Evolutionary conservation across 2,797 vertebrate species (phyloP).

Genomic region (Huso huso): DNA sequence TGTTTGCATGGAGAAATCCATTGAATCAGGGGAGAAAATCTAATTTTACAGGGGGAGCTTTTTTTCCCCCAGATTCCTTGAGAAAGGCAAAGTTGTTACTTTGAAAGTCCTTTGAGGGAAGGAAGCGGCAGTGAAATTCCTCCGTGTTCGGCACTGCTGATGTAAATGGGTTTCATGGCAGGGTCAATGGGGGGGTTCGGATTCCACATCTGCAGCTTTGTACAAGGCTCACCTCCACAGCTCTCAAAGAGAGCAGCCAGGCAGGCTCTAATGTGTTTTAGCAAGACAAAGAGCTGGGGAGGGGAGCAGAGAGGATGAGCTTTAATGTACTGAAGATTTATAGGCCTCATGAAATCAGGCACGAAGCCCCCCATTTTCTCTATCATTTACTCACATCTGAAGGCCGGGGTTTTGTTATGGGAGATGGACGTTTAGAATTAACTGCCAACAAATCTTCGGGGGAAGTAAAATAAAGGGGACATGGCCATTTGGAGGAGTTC

Average conservation of each 20-base stretch:
- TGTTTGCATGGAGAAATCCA: slow-evolving; percentile 34
- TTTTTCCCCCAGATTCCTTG: slow-evolving; percentile 1
- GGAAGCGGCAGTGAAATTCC: slow-evolving; percentile 48
- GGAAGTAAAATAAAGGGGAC: slow-evolving; percentile 38
- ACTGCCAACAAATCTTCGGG: slow-evolving; percentile 55
- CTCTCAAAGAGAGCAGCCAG: slow-evolving; percentile 69
- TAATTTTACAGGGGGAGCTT: slow-evolving; percentile 20
- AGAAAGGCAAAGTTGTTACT: slow-evolving; percentile 33
- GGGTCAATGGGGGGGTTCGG: slow-evolving; percentile 45
- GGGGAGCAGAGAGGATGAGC: slow-evolving; percentile 58
- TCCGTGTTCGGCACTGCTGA: slow-evolving; percentile 39
- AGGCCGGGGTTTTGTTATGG: slow-evolving; percentile 49
- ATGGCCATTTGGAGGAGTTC: slow-evolving; percentile 26
- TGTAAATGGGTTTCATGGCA: slow-evolving; percentile 48
- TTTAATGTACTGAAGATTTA: slow-evolving; percentile 84
- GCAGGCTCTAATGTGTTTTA: slow-evolving; percentile 72
- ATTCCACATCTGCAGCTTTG: slow-evolving; percentile 72
- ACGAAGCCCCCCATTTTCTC: slow-evolving; percentile 59
- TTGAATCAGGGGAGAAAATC: slow-evolving; percentile 43
- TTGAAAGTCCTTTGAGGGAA: slow-evolving; percentile 41
- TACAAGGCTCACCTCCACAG: slow-evolving; percentile 53
- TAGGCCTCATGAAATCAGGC: slow-evolving; percentile 60
- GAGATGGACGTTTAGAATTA: slow-evolving; percentile 61
- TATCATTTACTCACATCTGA: slow-evolving; percentile 58
- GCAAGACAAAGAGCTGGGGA: slow-evolving; percentile 62